Conservation (phyloP, 1,140 invertebrate species). For the Elymnias hypermnestra region DNA sequence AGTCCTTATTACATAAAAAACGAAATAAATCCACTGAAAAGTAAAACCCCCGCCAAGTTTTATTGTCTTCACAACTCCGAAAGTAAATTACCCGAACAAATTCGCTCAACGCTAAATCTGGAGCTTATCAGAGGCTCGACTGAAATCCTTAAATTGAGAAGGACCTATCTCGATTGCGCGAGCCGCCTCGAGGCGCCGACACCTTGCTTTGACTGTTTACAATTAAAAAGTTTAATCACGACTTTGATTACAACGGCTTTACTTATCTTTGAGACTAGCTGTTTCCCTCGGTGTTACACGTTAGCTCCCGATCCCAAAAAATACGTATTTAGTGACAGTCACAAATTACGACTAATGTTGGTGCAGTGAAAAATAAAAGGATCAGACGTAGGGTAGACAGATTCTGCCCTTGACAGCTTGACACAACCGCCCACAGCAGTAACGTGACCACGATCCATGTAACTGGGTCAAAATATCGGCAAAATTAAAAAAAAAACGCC, state of each 20-base stretch:
- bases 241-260: conserved; percentile 50
- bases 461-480: no score
- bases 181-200: conserved; percentile 54
- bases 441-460: no score
- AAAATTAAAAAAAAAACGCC: no score
- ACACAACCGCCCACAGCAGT: no score
- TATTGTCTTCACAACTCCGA: conserved; percentile 68
- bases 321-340: no score
- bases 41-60: conserved; percentile 52
- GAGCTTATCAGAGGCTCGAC: conserved; percentile 60
- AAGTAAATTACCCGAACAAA: conserved; percentile 71
- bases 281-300: no score
- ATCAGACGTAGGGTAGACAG: no score
- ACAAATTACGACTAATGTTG: no score
- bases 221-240: conserved; percentile 68
- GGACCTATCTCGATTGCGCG: conserved; percentile 56
- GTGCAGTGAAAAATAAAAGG: no score
- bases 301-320: no score
- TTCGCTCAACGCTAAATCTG: conserved; percentile 68
- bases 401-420: no score
- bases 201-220: conserved; percentile 45
- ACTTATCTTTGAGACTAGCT: conserved; percentile 33
- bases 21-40: conserved; percentile 57
- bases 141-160: conserved; percentile 67
- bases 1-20: conserved; percentile 59